phyloP scores from a whole-genome alignment of 92 coral and sea anemone species.

The Phenganax subtilis region DNA sequence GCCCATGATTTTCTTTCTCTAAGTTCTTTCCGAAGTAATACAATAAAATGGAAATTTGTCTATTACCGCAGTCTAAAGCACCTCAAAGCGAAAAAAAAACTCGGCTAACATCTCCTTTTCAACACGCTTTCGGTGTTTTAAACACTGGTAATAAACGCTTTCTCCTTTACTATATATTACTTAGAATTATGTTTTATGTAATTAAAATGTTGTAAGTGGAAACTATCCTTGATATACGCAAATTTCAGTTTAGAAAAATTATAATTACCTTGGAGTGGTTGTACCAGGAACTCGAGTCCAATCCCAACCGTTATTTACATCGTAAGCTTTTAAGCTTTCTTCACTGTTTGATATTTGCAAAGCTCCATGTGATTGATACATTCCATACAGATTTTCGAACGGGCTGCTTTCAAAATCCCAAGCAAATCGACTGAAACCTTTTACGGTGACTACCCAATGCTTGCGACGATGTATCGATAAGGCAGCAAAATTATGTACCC shows the following conservation, averaged over 20 bases:
- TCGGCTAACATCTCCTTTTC: too few species aligned
- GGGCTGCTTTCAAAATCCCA: conserved; percentile 57
- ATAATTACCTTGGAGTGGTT: conserved; percentile 42
- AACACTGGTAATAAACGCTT: too few species aligned
- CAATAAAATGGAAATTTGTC: too few species aligned
- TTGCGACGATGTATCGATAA: conserved; percentile 59
- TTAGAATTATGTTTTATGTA: too few species aligned
- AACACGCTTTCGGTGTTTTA: too few species aligned
- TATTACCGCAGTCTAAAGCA: too few species aligned
- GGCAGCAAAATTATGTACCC: conserved; percentile 61
- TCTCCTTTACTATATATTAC: too few species aligned
- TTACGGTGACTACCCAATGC: conserved; percentile 66
- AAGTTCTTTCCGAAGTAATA: too few species aligned
- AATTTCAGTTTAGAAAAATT: neutral
- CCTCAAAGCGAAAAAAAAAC: too few species aligned
- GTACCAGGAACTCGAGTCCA: conserved; percentile 73
- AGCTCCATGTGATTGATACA: conserved; percentile 62
- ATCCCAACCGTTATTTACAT: conserved; percentile 66
- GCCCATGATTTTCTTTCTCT: too few species aligned
- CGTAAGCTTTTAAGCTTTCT: conserved; percentile 43
- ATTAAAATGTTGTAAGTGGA: too few species aligned
- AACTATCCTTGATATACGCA: too few species aligned
- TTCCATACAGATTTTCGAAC: conserved; percentile 51
- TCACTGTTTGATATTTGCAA: conserved; percentile 67
- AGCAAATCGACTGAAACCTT: conserved; percentile 56